Evolutionary conservation across 2,888 invertebrate genomes (phyloP).

Genomic region (Acanthosepion esculentum): DNA sequence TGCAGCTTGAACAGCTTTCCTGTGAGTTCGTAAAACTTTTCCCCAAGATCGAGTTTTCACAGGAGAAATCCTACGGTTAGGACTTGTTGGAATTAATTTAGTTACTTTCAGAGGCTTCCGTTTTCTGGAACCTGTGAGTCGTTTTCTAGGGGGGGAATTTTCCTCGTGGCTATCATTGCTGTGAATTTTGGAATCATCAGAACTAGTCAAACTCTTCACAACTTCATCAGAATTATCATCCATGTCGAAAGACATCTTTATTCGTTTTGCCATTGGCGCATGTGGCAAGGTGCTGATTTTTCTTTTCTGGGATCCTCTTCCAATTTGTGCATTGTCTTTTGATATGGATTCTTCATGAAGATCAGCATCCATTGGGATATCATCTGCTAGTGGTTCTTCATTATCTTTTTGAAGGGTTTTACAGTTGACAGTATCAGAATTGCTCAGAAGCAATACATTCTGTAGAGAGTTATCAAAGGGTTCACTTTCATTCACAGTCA

Average conservation of each 20-base stretch:
- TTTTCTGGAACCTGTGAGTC: neutral
- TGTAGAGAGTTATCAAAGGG: neutral
- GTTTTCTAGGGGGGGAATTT: neutral
- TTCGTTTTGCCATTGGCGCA: neutral
- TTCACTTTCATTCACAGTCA: neutral
- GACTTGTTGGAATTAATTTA: neutral
- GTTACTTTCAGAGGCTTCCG: conserved; percentile 34
- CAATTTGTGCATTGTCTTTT: neutral
- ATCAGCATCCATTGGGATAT: neutral
- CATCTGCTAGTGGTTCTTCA: neutral
- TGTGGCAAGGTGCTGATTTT: neutral
- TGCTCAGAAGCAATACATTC: neutral
- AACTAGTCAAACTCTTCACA: neutral
- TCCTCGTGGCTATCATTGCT: neutral
- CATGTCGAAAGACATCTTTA: neutral
- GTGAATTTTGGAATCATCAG: neutral
- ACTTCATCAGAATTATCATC: neutral
- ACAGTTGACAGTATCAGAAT: neutral
- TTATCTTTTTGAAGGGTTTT: neutral
- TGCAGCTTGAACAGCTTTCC: neutral
- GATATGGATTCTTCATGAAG: neutral
- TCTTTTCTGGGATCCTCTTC: neutral
- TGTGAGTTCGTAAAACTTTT: neutral
- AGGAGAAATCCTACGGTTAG: conserved; percentile 35
- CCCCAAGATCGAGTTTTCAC: conserved; percentile 42